Conservation (phyloP, 2,797 vertebrate species). For the Cottoperca gobio region DNA sequence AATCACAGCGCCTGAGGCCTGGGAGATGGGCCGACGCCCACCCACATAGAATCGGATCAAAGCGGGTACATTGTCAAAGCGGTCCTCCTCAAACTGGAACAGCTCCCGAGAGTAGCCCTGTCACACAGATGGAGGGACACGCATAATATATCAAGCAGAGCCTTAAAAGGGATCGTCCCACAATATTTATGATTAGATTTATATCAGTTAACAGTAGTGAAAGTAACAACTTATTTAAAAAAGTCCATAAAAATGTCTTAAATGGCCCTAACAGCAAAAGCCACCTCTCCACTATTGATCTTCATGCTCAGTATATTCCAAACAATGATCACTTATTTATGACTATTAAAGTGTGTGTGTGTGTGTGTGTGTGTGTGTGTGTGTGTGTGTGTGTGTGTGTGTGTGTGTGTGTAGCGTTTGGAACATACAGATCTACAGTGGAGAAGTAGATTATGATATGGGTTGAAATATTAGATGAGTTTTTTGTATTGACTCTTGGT, state of each 20-base stretch:
- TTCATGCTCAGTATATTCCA: background rate
- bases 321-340: too few relatives aligned
- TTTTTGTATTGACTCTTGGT: background rate
- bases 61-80: slow-evolving; percentile 88
- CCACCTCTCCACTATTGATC: background rate
- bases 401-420: too few relatives aligned
- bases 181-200: background rate
- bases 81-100: slow-evolving; percentile 93
- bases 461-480: too few relatives aligned
- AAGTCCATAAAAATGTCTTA: background rate
- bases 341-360: too few relatives aligned
- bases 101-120: slow-evolving; percentile 87
- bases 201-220: background rate
- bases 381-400: too few relatives aligned
- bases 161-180: background rate
- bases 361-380: too few relatives aligned
- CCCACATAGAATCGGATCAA: slow-evolving; percentile 89
- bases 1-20: slow-evolving; percentile 87
- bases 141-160: slow-evolving; percentile 15
- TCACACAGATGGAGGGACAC: slow-evolving; percentile 44
- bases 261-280: background rate
- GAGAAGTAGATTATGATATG: background rate
- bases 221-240: background rate
- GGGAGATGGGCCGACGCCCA: slow-evolving; percentile 84
- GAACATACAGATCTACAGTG: too few relatives aligned